phyloP scores from a whole-genome alignment of 2,113 vertebrate species.

The Stigmatopora argus region DNA sequence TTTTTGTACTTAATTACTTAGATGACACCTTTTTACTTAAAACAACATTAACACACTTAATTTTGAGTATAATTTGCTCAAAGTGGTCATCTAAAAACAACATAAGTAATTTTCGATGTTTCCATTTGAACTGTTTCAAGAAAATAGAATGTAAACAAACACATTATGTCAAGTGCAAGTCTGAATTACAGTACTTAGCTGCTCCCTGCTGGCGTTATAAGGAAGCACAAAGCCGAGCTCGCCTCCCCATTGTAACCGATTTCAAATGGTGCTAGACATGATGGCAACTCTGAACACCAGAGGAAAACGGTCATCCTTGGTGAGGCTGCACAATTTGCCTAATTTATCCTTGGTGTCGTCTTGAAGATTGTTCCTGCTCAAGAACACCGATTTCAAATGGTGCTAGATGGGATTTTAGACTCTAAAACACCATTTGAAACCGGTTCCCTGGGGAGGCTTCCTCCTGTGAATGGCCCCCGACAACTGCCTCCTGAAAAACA shows the following conservation, averaged over 20 bases:
- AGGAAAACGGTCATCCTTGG: slow-evolving; percentile 96
- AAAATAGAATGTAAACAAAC: not conserved
- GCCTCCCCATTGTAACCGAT: slow-evolving; percentile 97
- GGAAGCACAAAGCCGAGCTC: slow-evolving; percentile 59
- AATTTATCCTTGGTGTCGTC: not conserved
- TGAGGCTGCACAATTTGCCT: slow-evolving; percentile 60
- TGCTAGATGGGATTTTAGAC: slow-evolving; percentile 90
- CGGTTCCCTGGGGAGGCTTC: slow-evolving; percentile 91
- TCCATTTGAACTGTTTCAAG: not conserved
- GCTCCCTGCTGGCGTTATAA: slow-evolving; percentile 36
- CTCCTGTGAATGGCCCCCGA: not conserved
- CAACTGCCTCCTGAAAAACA: slow-evolving; percentile 25
- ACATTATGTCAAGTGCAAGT: not conserved
- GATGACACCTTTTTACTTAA: no score
- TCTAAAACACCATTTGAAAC: slow-evolving; percentile 98
- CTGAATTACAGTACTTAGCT: not conserved
- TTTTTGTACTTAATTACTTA: not conserved
- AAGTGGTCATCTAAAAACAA: no score
- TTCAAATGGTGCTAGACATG: slow-evolving; percentile 99
- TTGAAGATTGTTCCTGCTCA: slow-evolving; percentile 81
- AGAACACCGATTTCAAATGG: slow-evolving; percentile 99
- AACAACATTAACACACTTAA: no score
- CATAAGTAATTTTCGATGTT: not conserved
- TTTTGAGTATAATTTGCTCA: no score
- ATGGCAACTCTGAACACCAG: slow-evolving; percentile 92